phyloP scores from a whole-genome alignment of 2,113 vertebrate species.

The Piaya cayana region DNA sequence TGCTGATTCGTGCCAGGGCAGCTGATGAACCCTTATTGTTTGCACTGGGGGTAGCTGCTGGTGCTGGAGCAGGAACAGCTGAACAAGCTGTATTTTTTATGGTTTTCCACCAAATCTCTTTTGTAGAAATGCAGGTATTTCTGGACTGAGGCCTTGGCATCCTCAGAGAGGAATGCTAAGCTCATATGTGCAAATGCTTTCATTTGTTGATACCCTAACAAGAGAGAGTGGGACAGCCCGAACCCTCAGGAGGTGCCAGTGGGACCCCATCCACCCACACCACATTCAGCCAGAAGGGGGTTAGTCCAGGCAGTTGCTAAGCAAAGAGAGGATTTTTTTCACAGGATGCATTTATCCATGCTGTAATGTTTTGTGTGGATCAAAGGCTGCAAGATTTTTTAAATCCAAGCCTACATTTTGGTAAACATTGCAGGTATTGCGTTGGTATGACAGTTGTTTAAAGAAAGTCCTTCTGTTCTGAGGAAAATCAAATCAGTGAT shows the following conservation, averaged over 20 bases:
- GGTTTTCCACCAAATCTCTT: background rate
- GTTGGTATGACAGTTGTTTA: background rate
- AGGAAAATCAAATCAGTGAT: background rate
- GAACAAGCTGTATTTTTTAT: background rate
- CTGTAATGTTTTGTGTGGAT: background rate
- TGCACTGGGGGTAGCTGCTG: background rate
- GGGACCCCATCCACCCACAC: background rate
- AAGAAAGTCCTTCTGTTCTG: background rate
- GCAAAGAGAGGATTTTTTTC: background rate
- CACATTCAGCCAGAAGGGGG: accelerated
- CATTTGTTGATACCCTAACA: background rate
- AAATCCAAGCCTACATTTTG: background rate
- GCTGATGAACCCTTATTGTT: background rate
- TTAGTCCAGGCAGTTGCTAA: background rate
- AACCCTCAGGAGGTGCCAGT: background rate
- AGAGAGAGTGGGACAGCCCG: background rate
- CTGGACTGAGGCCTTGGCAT: background rate
- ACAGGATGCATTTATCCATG: background rate
- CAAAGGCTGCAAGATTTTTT: background rate
- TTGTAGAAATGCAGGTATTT: background rate
- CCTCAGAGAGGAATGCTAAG: background rate
- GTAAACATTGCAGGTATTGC: background rate
- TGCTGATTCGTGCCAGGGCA: background rate
- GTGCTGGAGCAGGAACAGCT: background rate
- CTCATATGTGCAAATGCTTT: background rate